Evolutionary conservation across 2,113 vertebrate species (phyloP).

Genomic region (Callopanchax toddi): DNA sequence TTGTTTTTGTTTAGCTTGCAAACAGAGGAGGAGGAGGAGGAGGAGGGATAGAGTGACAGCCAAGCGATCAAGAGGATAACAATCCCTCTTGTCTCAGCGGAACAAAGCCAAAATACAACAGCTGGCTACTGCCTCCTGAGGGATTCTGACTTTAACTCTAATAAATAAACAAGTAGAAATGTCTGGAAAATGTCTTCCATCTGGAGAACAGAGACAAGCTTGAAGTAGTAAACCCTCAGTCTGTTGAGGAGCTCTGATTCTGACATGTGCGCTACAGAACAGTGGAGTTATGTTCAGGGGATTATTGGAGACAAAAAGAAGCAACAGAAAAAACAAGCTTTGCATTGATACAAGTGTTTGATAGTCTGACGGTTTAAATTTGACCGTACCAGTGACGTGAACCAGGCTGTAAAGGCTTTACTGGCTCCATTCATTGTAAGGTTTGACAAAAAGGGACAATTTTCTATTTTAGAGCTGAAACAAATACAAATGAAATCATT

Average conservation of each 20-base stretch:
- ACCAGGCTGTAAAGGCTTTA: slow-evolving; percentile 13
- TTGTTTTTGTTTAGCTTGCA: slow-evolving; percentile 37
- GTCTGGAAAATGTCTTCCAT: slow-evolving; percentile 71
- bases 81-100: slow-evolving; percentile 71
- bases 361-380: slow-evolving; percentile 19
- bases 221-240: slow-evolving; percentile 64
- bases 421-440: neutral
- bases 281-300: slow-evolving; percentile 60
- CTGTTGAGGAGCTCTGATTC: slow-evolving; percentile 65
- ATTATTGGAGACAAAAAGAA: slow-evolving; percentile 52
- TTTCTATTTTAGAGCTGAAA: no score
- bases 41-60: slow-evolving; percentile 52
- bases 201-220: slow-evolving; percentile 77
- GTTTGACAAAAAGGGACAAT: no score
- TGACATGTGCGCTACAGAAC: slow-evolving; percentile 65
- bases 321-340: slow-evolving; percentile 35
- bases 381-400: neutral
- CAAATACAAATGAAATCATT: no score
- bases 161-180: slow-evolving; percentile 77
- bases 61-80: slow-evolving; percentile 62
- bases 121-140: slow-evolving; percentile 83
- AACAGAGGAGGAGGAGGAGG: slow-evolving; percentile 1
- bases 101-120: slow-evolving; percentile 82
- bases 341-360: slow-evolving; percentile 43
- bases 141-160: slow-evolving; percentile 76